These are phyloP conservation scores for Drosophila nigrodunni DNA, from an alignment of 1,140 invertebrate genomes.

Conservation along the genomic window DNA sequence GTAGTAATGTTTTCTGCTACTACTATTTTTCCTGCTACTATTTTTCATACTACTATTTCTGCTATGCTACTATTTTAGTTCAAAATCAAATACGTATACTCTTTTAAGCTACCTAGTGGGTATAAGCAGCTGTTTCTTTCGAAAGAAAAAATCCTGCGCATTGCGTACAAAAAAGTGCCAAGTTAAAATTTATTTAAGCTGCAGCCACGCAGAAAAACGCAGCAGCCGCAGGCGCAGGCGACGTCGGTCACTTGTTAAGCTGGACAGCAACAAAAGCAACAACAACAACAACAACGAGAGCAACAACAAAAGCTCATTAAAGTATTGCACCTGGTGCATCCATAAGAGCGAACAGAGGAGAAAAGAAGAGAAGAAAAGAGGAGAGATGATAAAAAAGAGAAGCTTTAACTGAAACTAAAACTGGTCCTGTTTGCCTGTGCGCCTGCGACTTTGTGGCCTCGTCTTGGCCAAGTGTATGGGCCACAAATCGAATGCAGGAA, in stretches of 20 bases:
- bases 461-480: not conserved
- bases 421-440: constrained; percentile 29
- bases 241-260: constrained; percentile 43
- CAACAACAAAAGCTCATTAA: constrained; percentile 72
- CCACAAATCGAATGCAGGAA: constrained; percentile 24
- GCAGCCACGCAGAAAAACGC: constrained; percentile 40
- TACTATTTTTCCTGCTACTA: not conserved
- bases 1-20: not conserved
- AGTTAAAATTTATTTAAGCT: constrained; percentile 69
- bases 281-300: constrained; percentile 40
- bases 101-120: not conserved
- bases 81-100: not conserved
- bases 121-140: constrained; percentile 58
- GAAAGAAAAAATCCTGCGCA: constrained; percentile 46
- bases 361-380: too few relatives aligned
- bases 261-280: constrained; percentile 14
- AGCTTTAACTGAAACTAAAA: constrained; percentile 36
- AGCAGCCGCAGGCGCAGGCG: constrained; percentile 42
- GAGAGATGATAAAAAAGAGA: too few relatives aligned
- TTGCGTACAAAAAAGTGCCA: constrained; percentile 47
- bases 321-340: constrained; percentile 72
- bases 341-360: constrained; percentile 1
- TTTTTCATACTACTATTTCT: not conserved
- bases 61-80: not conserved
- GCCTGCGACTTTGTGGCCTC: constrained; percentile 17